phyloP scores from a whole-genome alignment of 2,888 invertebrate genomes.

The Lydus trimaculatus region DNA sequence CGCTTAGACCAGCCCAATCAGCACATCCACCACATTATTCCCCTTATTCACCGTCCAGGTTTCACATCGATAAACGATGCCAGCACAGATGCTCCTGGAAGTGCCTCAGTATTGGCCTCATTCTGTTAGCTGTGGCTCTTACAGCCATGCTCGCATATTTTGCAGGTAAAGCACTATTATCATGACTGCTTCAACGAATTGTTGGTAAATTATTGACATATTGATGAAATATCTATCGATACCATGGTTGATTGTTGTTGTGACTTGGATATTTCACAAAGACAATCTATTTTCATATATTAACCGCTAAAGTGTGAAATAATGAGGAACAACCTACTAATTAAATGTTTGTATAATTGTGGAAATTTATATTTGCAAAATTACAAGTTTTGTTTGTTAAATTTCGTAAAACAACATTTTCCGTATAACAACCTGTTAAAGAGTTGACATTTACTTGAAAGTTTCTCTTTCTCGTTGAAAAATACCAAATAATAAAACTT shows the following conservation, averaged over 20 bases:
- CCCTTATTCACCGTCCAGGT: slow-evolving; percentile 90
- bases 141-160: slow-evolving; percentile 95
- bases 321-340: neutral
- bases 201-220: neutral
- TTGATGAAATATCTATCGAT: neutral
- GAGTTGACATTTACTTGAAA: neutral
- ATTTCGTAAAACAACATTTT: neutral
- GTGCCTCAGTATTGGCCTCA: slow-evolving; percentile 92
- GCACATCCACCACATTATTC: slow-evolving; percentile 77
- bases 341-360: neutral
- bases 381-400: neutral
- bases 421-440: neutral
- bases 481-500: slow-evolving; percentile 5
- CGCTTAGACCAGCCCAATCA: slow-evolving; percentile 69
- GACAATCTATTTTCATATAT: neutral
- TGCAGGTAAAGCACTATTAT: slow-evolving; percentile 73
- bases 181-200: neutral
- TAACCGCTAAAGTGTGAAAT: neutral
- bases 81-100: slow-evolving; percentile 97
- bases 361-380: neutral
- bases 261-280: neutral
- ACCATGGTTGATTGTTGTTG: too few relatives aligned
- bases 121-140: slow-evolving; percentile 87
- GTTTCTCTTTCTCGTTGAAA: neutral
- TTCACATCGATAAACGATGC: slow-evolving; percentile 94